Base-by-base conservation (phyloP, 2,888 invertebrate genomes). In the Patella depressa region DNA sequence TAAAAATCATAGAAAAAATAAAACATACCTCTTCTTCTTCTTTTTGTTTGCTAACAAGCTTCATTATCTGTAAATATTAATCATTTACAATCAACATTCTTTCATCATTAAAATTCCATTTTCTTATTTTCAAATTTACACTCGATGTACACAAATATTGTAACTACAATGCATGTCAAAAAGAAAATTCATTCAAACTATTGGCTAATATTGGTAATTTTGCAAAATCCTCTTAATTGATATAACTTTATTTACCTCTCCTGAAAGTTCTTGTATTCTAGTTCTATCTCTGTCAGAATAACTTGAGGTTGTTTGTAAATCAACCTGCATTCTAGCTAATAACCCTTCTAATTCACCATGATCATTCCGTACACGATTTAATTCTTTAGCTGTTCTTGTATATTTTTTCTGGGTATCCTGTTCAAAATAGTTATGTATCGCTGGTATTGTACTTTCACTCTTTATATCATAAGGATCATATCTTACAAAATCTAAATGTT, bases 391-490 rank as follows among this genome's bases (percentile, higher is more conserved):
- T 24, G 88, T 85, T 57, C 87, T 82, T 0, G 88, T 87, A 77
- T 88, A 87, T 75, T 86, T 87, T 78, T 86, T 88, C 83, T 90
- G 89, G 0, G 88, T 85, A 72, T 87, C 88, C 88, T 89, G 69
- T 12, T 70, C 71, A n/a, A 71, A 45, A 45, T 45, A 45, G 45
- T 45, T 45, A 45, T 45, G 55, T 14, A 14, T 70, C 5, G 15
- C 2, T 17, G 24, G 14, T 70, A 2, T 17, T 70, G 19, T 29
- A 45, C 7, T 45, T 45, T 45, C 7, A 45, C 1, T 7, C 9
- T 45, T 7, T 45, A 45, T 45, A 4, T 45, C 9, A 45, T 45
- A 45, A 4, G 45, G 9, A 45, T 45, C 45, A 45, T 45, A 45
- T 45, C 7, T 45, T 45, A 34, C 7, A 45, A 45, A 45, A 45